Conservation (phyloP, 92 coral and sea anemone species). For the Bergia sp. region DNA sequence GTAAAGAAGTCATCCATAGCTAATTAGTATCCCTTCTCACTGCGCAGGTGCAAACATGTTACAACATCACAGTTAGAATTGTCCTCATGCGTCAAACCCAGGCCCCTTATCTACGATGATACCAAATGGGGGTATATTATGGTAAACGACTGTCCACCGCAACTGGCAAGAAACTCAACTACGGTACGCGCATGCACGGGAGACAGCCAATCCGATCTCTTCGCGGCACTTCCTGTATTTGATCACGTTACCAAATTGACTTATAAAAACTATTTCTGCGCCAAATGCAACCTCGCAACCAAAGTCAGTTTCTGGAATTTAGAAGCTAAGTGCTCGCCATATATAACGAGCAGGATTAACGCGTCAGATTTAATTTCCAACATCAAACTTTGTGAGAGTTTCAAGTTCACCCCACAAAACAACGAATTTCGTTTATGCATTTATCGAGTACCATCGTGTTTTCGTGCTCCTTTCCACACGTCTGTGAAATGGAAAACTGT, state of each 20-base stretch:
- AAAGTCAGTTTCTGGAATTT: slow-evolving; percentile 8
- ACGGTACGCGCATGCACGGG: slow-evolving; percentile 5
- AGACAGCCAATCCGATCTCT: not conserved
- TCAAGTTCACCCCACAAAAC: not conserved
- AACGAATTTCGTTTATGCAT: not conserved
- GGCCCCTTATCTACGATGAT: not conserved
- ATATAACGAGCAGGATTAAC: not conserved
- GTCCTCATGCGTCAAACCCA: not conserved
- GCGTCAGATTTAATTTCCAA: not conserved
- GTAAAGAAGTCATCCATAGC: too few species aligned
- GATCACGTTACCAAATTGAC: not conserved
- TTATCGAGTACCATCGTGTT: not conserved
- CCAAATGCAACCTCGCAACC: not conserved
- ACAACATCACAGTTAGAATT: not conserved
- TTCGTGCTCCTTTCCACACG: not conserved
- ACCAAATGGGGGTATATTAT: slow-evolving; percentile 5
- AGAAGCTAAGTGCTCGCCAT: not conserved
- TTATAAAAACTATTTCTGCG: slow-evolving; percentile 32
- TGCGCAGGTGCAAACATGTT: not conserved
- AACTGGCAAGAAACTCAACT: not conserved
- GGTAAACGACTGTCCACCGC: not conserved
- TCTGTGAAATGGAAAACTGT: not conserved
- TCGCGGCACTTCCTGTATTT: slow-evolving; percentile 19
- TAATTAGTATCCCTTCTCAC: too few species aligned
- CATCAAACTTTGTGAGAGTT: not conserved